These are phyloP conservation scores for Sarcophaga subvicina DNA, from an alignment of 2,888 invertebrate species.

Conservation along the genomic window DNA sequence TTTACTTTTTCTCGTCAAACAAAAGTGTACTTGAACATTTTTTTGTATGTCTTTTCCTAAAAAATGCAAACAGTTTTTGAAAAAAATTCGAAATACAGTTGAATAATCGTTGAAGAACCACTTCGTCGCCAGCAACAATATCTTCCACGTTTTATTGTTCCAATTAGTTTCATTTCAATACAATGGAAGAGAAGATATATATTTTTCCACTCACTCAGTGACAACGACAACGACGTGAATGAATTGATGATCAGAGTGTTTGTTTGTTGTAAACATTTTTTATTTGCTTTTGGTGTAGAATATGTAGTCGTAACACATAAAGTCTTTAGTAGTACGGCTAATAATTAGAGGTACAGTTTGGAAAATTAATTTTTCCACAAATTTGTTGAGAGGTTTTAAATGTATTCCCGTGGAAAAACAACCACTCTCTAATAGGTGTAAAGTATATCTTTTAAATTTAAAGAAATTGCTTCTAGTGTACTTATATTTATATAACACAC, in stretches of 20 bases:
- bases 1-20: background rate
- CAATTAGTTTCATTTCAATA: background rate
- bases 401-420: too few relatives aligned
- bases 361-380: too few relatives aligned
- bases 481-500: background rate
- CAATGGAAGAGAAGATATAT: background rate
- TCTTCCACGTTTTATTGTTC: background rate
- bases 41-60: background rate
- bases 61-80: background rate
- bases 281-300: background rate
- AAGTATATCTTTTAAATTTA: too few relatives aligned
- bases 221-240: background rate
- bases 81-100: background rate
- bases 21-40: background rate
- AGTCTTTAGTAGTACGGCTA: too few relatives aligned
- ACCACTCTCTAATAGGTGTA: too few relatives aligned
- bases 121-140: background rate
- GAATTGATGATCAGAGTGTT: constrained; percentile 6
- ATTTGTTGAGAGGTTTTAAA: too few relatives aligned
- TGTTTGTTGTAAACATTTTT: constrained; percentile 13
- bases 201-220: too few relatives aligned
- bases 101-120: background rate
- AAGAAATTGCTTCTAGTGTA: background rate
- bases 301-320: too few relatives aligned
- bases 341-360: too few relatives aligned